A percentile compares a stretch with the other conserved stretches of the same genome.
Conservation (phyloP, 2,888 invertebrate species). For the Gari tellinella region DNA sequence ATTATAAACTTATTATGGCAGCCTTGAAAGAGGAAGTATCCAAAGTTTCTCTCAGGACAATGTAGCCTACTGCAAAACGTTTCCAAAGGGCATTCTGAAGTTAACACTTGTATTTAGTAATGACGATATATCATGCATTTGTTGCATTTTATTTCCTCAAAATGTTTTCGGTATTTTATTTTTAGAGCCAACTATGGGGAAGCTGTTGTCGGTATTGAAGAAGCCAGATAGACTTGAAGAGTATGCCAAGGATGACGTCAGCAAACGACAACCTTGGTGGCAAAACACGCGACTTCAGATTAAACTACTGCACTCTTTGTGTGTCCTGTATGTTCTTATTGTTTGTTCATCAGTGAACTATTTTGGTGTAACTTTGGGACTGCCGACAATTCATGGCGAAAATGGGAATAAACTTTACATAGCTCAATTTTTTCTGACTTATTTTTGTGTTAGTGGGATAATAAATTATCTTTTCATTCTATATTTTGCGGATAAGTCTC, state of each 20-base stretch:
- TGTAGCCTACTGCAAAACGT: too few species aligned
- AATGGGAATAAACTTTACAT: slow-evolving; percentile 36
- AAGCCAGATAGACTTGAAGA: slow-evolving; percentile 55
- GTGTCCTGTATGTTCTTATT: slow-evolving; percentile 62
- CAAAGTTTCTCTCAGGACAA: too few species aligned
- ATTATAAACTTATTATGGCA: too few species aligned
- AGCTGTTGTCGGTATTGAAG: slow-evolving; percentile 34
- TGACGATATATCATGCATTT: too few species aligned
- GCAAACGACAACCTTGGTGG: slow-evolving; percentile 6
- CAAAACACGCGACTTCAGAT: slow-evolving; percentile 38
- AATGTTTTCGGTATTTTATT: background rate
- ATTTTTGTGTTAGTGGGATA: slow-evolving; percentile 62
- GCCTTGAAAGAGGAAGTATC: too few species aligned
- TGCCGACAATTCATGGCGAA: slow-evolving; percentile 62
- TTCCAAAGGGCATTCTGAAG: too few species aligned
- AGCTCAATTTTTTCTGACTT: slow-evolving; percentile 55
- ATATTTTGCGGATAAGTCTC: slow-evolving; percentile 57
- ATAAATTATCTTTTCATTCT: slow-evolving; percentile 70
- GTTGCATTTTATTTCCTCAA: background rate
- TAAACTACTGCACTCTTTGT: slow-evolving; percentile 57
- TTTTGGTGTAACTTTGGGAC: slow-evolving; percentile 58
- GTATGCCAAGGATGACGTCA: slow-evolving; percentile 20
- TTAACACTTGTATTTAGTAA: background rate
- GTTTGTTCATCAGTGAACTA: slow-evolving; percentile 56
- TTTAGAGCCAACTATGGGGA: slow-evolving; percentile 22